Conservation (phyloP, 2,113 vertebrate genomes). For the Pagrus major region DNA sequence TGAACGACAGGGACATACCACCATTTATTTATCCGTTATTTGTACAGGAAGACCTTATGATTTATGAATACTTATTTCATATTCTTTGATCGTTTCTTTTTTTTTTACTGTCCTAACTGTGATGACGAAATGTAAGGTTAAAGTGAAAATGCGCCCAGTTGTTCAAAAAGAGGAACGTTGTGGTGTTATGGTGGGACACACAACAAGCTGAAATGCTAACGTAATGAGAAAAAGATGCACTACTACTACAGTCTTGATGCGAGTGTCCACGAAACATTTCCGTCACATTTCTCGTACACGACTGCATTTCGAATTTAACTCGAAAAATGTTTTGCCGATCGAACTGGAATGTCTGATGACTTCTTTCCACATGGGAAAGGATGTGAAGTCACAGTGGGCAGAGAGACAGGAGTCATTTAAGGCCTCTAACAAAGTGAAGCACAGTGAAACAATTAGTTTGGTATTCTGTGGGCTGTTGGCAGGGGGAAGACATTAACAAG, state of each 20-base stretch:
- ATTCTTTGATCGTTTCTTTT: no score
- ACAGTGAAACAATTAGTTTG: conserved; percentile 75
- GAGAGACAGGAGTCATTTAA: conserved; percentile 61
- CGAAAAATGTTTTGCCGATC: conserved; percentile 10
- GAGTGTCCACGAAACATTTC: conserved; percentile 15
- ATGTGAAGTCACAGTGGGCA: conserved; percentile 67
- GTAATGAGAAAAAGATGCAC: conserved; percentile 47
- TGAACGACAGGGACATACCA: no score
- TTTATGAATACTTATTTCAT: no score
- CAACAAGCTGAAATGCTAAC: conserved; percentile 41
- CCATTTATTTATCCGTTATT: no score
- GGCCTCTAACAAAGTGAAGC: conserved; percentile 59
- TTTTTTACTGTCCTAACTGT: no score
- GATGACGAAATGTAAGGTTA: no score
- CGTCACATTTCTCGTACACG: conserved; percentile 13
- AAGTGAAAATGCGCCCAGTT: conserved; percentile 27
- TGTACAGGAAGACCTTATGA: no score
- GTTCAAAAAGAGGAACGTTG: conserved; percentile 33
- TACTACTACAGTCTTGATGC: conserved; percentile 9
- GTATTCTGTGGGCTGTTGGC: conserved; percentile 63
- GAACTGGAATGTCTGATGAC: conserved; percentile 45
- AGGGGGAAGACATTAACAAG: conserved; percentile 43
- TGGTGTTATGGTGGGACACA: conserved; percentile 47
- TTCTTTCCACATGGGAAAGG: conserved; percentile 52
- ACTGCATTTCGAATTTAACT: neutral